Evolutionary conservation across 2,113 vertebrate genomes (phyloP).

Genomic region (Rhabdomys dilectus): DNA sequence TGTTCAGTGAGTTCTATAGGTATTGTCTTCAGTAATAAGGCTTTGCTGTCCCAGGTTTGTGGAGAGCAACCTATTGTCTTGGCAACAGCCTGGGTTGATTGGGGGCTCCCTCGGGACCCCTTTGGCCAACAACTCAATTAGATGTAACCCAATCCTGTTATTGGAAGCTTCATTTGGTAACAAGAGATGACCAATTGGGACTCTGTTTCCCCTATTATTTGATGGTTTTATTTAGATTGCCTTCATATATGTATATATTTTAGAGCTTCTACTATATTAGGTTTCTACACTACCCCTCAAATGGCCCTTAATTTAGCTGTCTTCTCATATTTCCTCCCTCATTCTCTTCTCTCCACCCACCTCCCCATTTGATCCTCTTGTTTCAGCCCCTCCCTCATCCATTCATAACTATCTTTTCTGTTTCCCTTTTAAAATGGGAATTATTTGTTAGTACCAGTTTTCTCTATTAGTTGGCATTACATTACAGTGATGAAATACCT

Average conservation of each 20-base stretch:
- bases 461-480: neutral
- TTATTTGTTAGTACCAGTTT: neutral
- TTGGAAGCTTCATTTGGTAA: neutral
- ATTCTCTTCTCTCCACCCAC: neutral
- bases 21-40: neutral
- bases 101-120: neutral
- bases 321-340: neutral
- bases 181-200: neutral
- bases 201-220: neutral
- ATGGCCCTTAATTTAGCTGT: neutral
- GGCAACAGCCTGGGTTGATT: neutral
- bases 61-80: neutral
- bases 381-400: neutral
- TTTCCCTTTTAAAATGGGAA: neutral
- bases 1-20: neutral
- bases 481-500: neutral
- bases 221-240: neutral
- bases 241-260: neutral
- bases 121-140: neutral
- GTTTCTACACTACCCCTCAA: neutral
- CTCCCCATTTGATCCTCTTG: neutral
- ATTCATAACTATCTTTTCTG: neutral
- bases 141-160: neutral
- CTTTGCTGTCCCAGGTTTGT: neutral
- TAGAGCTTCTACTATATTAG: neutral